Conservation (phyloP, 2,888 invertebrate genomes). For the Sympetrum striolatum region DNA sequence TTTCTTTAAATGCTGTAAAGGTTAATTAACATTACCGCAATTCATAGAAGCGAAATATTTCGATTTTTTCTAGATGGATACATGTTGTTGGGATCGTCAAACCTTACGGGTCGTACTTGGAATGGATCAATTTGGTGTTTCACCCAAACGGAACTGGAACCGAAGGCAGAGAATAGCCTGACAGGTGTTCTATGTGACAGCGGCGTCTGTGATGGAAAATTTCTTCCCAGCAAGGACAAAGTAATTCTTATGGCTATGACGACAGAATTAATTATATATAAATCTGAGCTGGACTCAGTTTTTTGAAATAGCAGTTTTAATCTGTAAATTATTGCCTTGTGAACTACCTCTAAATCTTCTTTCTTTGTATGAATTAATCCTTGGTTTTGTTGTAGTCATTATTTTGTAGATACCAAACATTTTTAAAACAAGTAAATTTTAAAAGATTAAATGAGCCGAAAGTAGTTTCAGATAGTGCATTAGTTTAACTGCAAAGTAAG, state of each 20-base stretch:
- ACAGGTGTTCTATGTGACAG: constrained; percentile 60
- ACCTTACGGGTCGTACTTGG: constrained; percentile 68
- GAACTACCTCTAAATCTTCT: too few species aligned
- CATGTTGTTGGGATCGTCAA: constrained; percentile 66
- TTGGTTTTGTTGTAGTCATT: too few species aligned
- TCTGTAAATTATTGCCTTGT: too few species aligned
- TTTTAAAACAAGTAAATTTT: too few species aligned
- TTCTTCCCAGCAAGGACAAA: constrained; percentile 59
- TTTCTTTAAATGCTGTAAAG: too few species aligned
- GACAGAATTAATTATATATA: too few species aligned
- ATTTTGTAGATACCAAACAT: too few species aligned
- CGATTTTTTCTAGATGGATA: constrained; percentile 61
- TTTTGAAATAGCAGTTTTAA: too few species aligned
- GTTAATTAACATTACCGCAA: too few species aligned
- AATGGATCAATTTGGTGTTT: constrained; percentile 67
- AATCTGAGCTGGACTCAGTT: too few species aligned
- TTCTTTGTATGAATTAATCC: too few species aligned
- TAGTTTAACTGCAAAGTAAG: neutral
- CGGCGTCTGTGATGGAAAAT: constrained; percentile 62
- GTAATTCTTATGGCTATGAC: constrained; percentile 46
- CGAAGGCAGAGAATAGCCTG: constrained; percentile 59
- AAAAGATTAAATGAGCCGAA: too few species aligned
- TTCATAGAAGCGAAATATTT: neutral
- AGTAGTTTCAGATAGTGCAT: neutral
- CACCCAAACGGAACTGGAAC: constrained; percentile 57